Evolutionary conservation across 1,140 invertebrate species (phyloP).

Genomic region (Hycleus cichorii): DNA sequence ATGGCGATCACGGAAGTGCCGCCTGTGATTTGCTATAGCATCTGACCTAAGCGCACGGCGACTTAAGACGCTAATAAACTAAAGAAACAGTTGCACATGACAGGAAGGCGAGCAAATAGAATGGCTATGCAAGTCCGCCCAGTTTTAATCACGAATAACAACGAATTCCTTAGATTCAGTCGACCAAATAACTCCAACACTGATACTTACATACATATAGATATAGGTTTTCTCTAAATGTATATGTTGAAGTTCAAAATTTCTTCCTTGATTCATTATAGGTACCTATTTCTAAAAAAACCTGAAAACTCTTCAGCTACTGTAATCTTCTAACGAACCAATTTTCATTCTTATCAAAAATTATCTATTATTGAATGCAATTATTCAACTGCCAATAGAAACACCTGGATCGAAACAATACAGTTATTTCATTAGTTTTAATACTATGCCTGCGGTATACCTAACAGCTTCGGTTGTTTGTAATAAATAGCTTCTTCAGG

Average conservation of each 20-base stretch:
- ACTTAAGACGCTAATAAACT: constrained; percentile 23
- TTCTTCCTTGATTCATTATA: too few species aligned
- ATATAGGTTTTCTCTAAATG: too few species aligned
- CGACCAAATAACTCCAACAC: constrained; percentile 20
- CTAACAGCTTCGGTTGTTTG: too few species aligned
- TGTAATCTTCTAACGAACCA: constrained; percentile 1
- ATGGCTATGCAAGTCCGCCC: constrained; percentile 27
- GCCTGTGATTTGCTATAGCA: constrained; percentile 7
- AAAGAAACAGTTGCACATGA: constrained; percentile 31
- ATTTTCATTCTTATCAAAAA: background rate
- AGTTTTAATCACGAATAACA: constrained; percentile 32
- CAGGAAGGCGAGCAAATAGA: constrained; percentile 30
- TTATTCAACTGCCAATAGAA: constrained; percentile 20
- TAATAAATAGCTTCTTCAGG: too few species aligned
- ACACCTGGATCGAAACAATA: constrained; percentile 4
- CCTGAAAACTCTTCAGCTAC: constrained; percentile 10
- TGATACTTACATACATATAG: background rate
- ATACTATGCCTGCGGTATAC: too few species aligned
- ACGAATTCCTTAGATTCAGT: constrained; percentile 29
- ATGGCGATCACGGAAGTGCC: constrained; percentile 3
- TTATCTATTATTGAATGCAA: constrained; percentile 11
- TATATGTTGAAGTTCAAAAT: too few species aligned
- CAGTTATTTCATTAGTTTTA: constrained; percentile 5
- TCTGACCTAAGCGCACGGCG: constrained; percentile 4
- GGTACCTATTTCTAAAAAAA: background rate